Evolutionary conservation across 2,113 vertebrate genomes (phyloP).

Genomic region (Mesitornis unicolor): DNA sequence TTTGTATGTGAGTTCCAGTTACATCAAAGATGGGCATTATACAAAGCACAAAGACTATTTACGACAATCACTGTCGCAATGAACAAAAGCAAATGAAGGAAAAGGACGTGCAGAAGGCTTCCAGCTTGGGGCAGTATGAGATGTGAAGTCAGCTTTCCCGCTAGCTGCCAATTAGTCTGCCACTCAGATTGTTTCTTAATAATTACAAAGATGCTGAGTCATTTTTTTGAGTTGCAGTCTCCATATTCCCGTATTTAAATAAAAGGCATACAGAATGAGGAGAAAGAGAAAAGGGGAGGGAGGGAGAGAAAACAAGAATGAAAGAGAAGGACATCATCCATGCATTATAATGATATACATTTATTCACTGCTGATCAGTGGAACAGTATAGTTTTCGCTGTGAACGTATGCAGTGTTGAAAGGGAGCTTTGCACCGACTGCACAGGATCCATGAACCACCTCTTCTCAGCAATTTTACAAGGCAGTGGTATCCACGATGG

Average conservation of each 20-base stretch:
- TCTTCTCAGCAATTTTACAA: not conserved
- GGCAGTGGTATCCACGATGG: not conserved
- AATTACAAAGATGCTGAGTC: conserved; percentile 27
- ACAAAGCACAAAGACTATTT: conserved; percentile 78
- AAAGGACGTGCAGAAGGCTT: not conserved
- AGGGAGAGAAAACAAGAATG: not conserved
- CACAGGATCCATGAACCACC: not conserved
- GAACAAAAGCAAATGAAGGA: conserved; percentile 29
- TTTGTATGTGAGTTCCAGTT: conserved; percentile 73
- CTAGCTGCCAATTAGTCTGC: conserved; percentile 6
- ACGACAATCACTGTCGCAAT: conserved; percentile 78
- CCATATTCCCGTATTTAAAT: conserved; percentile 7
- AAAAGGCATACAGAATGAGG: not conserved
- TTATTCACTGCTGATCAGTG: conserved; percentile 15
- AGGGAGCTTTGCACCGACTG: not conserved
- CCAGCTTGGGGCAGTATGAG: not conserved
- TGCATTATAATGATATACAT: not conserved
- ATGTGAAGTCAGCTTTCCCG: conserved; percentile 9
- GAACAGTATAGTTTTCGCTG: conserved; percentile 15
- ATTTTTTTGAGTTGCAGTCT: conserved; percentile 5
- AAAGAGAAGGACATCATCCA: not conserved
- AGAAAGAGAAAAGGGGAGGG: not conserved
- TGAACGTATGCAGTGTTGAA: not conserved
- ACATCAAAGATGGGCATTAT: conserved; percentile 76
- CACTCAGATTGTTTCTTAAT: conserved; percentile 38